Evolutionary conservation across 2,797 vertebrate species (phyloP).

Genomic region (Mycteria americana): DNA sequence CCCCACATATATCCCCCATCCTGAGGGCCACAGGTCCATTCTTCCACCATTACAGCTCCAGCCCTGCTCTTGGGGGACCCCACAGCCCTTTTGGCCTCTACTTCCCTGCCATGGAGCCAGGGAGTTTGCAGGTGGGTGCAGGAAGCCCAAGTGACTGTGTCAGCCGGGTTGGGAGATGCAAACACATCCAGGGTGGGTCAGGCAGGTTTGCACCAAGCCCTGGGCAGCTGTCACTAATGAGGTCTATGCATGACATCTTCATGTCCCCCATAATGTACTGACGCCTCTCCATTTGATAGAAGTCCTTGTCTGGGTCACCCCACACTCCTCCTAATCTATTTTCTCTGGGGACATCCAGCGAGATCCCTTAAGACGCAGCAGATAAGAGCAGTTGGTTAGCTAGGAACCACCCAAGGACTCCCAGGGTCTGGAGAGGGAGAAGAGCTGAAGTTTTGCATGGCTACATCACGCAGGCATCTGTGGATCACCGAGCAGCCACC

Average conservation of each 20-base stretch:
- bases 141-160: accelerated
- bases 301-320: background rate
- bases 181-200: background rate
- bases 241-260: background rate
- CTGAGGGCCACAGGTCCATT: background rate
- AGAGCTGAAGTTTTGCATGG: background rate
- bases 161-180: background rate
- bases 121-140: background rate
- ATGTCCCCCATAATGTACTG: background rate
- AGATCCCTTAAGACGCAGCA: background rate
- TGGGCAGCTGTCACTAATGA: background rate
- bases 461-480: background rate
- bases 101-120: accelerated
- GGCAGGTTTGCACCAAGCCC: background rate
- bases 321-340: background rate
- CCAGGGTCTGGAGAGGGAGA: background rate
- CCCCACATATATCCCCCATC: too few species aligned
- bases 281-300: background rate
- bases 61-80: background rate
- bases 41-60: background rate
- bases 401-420: background rate
- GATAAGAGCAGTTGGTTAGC: background rate
- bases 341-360: background rate
- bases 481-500: background rate
- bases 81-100: background rate